Percentiles rank a stretch among this genome's conserved stretches.
Conservation (phyloP, 2,888 invertebrate species). For the Apotomis turbidana region DNA sequence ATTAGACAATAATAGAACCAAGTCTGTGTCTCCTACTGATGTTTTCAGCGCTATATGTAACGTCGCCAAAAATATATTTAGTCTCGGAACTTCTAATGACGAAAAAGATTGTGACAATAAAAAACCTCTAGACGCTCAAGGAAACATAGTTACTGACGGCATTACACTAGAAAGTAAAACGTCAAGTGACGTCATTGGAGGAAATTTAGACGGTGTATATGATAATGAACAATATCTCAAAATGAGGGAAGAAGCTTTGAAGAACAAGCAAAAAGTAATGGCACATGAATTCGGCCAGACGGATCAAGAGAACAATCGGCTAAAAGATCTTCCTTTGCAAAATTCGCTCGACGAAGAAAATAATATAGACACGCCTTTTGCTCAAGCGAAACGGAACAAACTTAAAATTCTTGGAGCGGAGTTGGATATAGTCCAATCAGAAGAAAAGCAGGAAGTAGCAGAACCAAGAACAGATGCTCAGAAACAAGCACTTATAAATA, state of each 20-base stretch:
- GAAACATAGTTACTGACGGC: constrained; percentile 60
- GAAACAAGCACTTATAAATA: constrained; percentile 85
- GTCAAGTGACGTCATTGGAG: constrained; percentile 68
- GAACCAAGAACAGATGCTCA: constrained; percentile 76
- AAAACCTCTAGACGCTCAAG: constrained; percentile 67
- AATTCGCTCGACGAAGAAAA: constrained; percentile 65
- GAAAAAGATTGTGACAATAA: constrained; percentile 64
- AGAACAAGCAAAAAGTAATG: constrained; percentile 81
- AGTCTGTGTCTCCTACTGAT: constrained; percentile 57
- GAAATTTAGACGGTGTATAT: constrained; percentile 56
- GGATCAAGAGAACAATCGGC: constrained; percentile 64
- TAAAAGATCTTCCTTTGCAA: constrained; percentile 49
- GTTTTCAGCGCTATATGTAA: constrained; percentile 69
- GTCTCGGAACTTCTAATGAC: constrained; percentile 56
- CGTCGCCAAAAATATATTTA: constrained; percentile 69
- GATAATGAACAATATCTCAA: constrained; percentile 67
- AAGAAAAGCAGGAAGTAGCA: constrained; percentile 34
- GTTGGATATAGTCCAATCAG: constrained; percentile 52
- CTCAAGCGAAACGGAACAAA: constrained; percentile 70
- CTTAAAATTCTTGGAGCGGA: constrained; percentile 68
- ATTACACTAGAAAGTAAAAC: constrained; percentile 54
- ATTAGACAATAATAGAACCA: constrained; percentile 51
- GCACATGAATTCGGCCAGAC: constrained; percentile 73
- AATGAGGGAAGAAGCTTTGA: constrained; percentile 72
- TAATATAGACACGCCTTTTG: constrained; percentile 59